Evolutionary conservation across 1,140 invertebrate species (phyloP), one percentile per base, ranked within the genome.

Genomic region (Brachystomella parvula): DNA sequence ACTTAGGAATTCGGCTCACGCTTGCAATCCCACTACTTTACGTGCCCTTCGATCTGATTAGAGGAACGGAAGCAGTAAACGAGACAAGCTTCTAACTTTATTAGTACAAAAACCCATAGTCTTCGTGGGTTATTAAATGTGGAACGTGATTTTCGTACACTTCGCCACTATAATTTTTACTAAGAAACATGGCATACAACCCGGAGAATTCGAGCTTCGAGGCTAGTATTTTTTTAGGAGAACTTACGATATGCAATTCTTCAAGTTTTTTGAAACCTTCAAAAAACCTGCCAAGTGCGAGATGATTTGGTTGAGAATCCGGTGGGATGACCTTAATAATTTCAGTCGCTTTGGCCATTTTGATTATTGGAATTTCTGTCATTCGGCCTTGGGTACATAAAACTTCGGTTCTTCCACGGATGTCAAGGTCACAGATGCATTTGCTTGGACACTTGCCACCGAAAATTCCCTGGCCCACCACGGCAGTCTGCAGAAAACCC

Each of bases 231-330:
- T 21, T 47, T 21, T 15, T 47, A 15, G 44, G 15, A 21, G 9
- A 6, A 63, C 68, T 68, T 1, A 84, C 85, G 44, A 92, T 89
- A 72, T 86, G 85, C 1, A 92, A 78, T 76, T 89, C 86, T 76
- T 87, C 83, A 30, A 92, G 78, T 58, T 84, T 80, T 47, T 78
- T 78, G 75, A 89, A 88, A 61, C 82, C 79, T 17, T 82, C 80
- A 76, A 88, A 88, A 44, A 88, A 83, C 31, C 88, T 83, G 1
- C 88, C 87, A 65, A 91, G 86, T 1, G 86, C 87, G 12, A 91
- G 79, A 49, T 79, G 77, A 76, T 90, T 90, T 17, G 81, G 80
- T 65, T 80, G 77, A 39, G 82, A 76, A 21, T 81, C 75, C 1
- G 88, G 87, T 0, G 88, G 85, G 0, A 84, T 81, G 49, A 92